Percentiles rank a stretch among this genome's conserved stretches.
Conservation (phyloP, 2,797 vertebrate genomes). For the Etheostoma nigrum region DNA sequence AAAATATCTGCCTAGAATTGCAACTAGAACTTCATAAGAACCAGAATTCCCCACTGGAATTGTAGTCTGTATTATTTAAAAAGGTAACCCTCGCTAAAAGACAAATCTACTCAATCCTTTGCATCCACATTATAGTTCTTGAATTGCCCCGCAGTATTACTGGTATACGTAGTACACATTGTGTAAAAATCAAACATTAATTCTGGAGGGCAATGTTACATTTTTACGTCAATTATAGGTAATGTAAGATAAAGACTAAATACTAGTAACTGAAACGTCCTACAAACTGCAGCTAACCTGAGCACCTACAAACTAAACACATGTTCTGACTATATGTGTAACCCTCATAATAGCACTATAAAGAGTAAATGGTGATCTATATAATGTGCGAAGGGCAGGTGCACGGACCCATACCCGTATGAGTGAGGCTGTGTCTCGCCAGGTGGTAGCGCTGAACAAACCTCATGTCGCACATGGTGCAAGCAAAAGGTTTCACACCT, state of each 20-base stretch:
- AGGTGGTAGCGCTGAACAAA: conserved; percentile 86
- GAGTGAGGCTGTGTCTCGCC: conserved; percentile 85
- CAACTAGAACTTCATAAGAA: background rate
- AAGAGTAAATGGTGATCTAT: conserved; percentile 23
- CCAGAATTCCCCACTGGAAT: background rate
- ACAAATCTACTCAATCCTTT: background rate
- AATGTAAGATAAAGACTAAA: too few species aligned
- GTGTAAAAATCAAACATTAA: background rate
- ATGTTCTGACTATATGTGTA: background rate
- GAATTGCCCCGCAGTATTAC: conserved; percentile 33
- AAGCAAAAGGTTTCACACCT: conserved; percentile 86
- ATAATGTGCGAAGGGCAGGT: conserved; percentile 70
- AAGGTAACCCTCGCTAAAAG: background rate
- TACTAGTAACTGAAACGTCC: too few species aligned
- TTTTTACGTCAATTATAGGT: background rate
- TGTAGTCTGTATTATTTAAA: too few species aligned
- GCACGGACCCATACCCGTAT: conserved; percentile 83
- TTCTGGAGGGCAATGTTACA: conserved; percentile 15
- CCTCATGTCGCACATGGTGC: conserved; percentile 85
- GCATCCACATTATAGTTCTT: background rate
- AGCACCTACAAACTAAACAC: background rate
- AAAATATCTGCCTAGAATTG: background rate
- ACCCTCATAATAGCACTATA: conserved; percentile 8
- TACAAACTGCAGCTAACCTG: background rate
- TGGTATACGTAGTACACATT: background rate